Conservation (phyloP, 2,113 vertebrate species). For the Ibidorhyncha struthersii region DNA sequence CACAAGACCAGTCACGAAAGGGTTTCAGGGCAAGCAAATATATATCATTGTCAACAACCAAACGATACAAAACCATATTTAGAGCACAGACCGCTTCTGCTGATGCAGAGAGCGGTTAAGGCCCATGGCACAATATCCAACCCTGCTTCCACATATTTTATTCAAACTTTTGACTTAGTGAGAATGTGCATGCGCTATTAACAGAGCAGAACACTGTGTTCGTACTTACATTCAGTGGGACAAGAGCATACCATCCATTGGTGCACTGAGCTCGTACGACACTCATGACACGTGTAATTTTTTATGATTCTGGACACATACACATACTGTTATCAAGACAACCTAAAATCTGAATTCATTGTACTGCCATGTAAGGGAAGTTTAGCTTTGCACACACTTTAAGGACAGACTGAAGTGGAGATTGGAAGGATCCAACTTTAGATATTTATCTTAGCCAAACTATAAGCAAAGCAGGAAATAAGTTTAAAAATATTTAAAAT, state of each 20-base stretch:
- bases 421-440: not conserved
- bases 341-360: not conserved
- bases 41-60: not conserved
- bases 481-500: not conserved
- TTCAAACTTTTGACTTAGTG: not conserved
- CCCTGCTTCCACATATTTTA: not conserved
- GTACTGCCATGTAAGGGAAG: not conserved
- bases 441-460: not conserved
- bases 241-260: no score
- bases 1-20: fast-evolving
- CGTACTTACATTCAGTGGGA: fast-evolving
- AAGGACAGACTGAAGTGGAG: not conserved
- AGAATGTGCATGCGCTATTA: not conserved
- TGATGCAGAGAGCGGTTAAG: not conserved
- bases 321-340: not conserved
- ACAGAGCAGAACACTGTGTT: not conserved
- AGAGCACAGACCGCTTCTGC: not conserved
- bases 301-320: not conserved
- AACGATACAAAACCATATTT: fast-evolving
- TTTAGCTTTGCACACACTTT: not conserved
- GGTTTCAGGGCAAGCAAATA: fast-evolving
- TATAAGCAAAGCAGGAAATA: not conserved
- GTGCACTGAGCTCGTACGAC: not conserved
- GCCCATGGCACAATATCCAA: not conserved
- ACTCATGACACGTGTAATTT: not conserved